Conservation (phyloP, 2,113 vertebrate genomes). For the Tenrec ecaudatus region DNA sequence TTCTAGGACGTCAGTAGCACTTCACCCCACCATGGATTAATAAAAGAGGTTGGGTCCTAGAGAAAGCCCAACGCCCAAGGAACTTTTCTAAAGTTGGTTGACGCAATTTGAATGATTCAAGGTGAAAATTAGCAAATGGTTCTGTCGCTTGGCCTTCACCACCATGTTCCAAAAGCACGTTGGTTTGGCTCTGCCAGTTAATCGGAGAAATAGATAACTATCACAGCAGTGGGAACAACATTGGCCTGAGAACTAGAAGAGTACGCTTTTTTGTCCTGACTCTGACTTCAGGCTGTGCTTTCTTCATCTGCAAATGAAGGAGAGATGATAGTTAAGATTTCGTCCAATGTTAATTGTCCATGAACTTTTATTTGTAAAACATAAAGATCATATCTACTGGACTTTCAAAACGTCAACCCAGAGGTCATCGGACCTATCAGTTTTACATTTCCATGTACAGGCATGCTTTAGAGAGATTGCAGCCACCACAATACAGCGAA, state of each 20-base stretch:
- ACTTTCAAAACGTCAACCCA: slow-evolving; percentile 65
- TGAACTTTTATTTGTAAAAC: slow-evolving; percentile 66
- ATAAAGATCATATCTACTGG: slow-evolving; percentile 71
- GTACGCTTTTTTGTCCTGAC: slow-evolving; percentile 12
- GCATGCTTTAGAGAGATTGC: too few relatives aligned
- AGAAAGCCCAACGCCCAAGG: slow-evolving; percentile 34
- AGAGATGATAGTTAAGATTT: slow-evolving; percentile 74
- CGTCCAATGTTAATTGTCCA: slow-evolving; percentile 69
- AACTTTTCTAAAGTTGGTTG: slow-evolving; percentile 26
- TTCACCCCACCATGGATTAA: neutral
- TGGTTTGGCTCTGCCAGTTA: slow-evolving; percentile 22
- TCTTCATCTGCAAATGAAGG: slow-evolving; percentile 65
- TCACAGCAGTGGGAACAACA: slow-evolving; percentile 49
- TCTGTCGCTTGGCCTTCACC: slow-evolving; percentile 14
- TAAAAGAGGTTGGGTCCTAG: neutral
- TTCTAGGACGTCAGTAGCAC: neutral
- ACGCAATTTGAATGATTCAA: slow-evolving; percentile 43
- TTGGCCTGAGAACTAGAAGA: slow-evolving; percentile 36
- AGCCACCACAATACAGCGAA: too few relatives aligned
- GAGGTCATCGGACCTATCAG: slow-evolving; percentile 54
- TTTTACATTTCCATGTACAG: slow-evolving; percentile 64
- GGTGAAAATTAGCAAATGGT: slow-evolving; percentile 35
- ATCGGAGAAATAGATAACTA: slow-evolving; percentile 55
- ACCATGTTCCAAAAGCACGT: neutral
- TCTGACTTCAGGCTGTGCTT: slow-evolving; percentile 53